These are phyloP conservation scores for Clinocottus analis DNA, from an alignment of 2,113 vertebrate genomes.

Conservation along the genomic window DNA sequence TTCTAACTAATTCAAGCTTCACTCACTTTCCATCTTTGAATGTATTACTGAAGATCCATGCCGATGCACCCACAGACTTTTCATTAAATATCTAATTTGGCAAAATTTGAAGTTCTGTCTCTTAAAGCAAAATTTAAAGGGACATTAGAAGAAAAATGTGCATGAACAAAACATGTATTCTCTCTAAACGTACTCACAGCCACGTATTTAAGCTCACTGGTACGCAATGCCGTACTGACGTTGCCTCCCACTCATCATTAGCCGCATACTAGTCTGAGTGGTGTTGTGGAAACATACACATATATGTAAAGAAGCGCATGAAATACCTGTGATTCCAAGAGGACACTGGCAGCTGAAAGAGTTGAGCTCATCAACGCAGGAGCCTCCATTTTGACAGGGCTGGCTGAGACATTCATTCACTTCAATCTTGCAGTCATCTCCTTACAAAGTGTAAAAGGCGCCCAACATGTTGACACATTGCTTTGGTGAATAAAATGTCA, in stretches of 20 bases:
- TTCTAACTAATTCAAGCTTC: not conserved
- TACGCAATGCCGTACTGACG: not conserved
- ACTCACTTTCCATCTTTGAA: not conserved
- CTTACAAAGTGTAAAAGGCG: slow-evolving; percentile 72
- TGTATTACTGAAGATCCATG: not conserved
- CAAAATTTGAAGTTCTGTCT: not conserved
- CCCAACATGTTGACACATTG: slow-evolving; percentile 37
- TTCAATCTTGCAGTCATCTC: slow-evolving; percentile 85
- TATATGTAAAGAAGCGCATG: not conserved
- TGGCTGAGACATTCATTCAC: slow-evolving; percentile 85
- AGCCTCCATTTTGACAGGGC: slow-evolving; percentile 81
- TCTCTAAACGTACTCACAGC: not conserved
- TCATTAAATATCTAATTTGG: not conserved
- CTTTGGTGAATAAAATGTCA: slow-evolving; percentile 32
- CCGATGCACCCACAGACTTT: not conserved
- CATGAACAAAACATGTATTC: not conserved
- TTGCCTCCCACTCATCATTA: not conserved
- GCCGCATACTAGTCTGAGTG: not conserved
- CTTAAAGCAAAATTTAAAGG: not conserved
- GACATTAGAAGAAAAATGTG: not conserved
- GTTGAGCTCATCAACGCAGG: slow-evolving; percentile 82
- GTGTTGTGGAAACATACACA: slow-evolving; percentile 8
- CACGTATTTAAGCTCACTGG: not conserved
- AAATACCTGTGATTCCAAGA: slow-evolving; percentile 83
- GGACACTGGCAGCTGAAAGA: slow-evolving; percentile 84